A percentile compares a stretch with the other conserved stretches of the same genome.
Conservation (phyloP, 2,113 vertebrate species). For the Panthera tigris region DNA sequence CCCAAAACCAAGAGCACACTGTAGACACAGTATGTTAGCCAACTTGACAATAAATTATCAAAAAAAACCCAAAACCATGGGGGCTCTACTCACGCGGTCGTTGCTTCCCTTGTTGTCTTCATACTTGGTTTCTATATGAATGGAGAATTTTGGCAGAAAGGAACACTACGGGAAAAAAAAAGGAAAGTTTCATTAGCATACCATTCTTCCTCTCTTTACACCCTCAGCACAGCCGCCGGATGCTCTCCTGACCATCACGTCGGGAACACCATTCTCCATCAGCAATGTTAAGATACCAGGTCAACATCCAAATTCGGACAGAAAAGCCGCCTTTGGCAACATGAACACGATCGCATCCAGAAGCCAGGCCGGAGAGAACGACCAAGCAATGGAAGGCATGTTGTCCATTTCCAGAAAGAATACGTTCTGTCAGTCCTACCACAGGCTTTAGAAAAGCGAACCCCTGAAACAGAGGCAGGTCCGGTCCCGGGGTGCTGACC, state of each 20-base stretch:
- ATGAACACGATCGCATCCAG: not conserved
- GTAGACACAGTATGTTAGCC: too few relatives aligned
- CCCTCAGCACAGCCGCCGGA: not conserved
- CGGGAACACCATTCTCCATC: rapidly evolving
- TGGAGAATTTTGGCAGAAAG: conserved; percentile 95
- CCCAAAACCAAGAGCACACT: too few relatives aligned
- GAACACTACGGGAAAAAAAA: conserved; percentile 88
- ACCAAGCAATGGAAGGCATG: not conserved
- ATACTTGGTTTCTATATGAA: conserved; percentile 95
- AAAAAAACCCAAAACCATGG: too few relatives aligned
- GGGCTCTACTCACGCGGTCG: conserved; percentile 88
- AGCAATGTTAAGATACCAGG: not conserved
- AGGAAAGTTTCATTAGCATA: not conserved
- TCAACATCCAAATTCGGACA: not conserved
- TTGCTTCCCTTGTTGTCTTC: conserved; percentile 95
- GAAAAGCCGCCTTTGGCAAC: not conserved
- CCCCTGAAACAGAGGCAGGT: not conserved
- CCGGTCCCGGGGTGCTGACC: not conserved
- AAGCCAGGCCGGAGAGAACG: not conserved
- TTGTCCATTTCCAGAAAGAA: not conserved
- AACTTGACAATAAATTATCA: too few relatives aligned
- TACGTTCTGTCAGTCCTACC: not conserved
- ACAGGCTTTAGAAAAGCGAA: not conserved
- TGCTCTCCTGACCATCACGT: not conserved
- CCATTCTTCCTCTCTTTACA: not conserved